Evolutionary conservation across 2,113 vertebrate genomes (phyloP).

Genomic region (Ciconia boyciana): DNA sequence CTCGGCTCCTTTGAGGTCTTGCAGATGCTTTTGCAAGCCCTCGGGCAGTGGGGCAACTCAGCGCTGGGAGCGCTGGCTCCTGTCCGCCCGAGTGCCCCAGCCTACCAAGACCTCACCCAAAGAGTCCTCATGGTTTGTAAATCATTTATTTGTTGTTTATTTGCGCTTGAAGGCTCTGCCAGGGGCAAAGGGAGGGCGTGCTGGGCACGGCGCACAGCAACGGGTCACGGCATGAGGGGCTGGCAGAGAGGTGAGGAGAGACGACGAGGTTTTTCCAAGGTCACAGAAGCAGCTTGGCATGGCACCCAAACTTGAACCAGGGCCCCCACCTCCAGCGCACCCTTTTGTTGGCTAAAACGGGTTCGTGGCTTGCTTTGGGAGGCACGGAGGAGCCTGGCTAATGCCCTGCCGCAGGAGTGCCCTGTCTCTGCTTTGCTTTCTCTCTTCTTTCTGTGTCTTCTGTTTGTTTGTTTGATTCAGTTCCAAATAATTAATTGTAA

Average conservation of each 20-base stretch:
- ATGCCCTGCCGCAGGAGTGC: not conserved
- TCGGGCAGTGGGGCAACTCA: not conserved
- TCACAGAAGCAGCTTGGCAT: not conserved
- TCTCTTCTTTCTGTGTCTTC: not conserved
- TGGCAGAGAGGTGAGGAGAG: not conserved
- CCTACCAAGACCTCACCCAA: not conserved
- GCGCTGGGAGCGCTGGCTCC: not conserved
- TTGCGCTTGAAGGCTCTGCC: not conserved
- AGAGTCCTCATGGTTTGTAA: not conserved
- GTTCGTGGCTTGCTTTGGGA: not conserved
- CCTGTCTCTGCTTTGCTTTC: not conserved
- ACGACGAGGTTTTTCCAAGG: not conserved
- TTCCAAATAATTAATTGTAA: constrained; percentile 60
- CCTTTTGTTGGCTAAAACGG: not conserved
- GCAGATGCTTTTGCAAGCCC: not conserved
- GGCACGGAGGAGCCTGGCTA: not conserved
- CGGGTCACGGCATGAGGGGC: fast-evolving
- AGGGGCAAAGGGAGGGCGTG: not conserved
- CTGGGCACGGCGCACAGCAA: fast-evolving
- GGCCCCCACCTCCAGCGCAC: not conserved
- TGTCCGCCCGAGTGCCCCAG: too few relatives aligned
- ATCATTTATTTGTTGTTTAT: not conserved
- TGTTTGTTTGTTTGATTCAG: constrained; percentile 45
- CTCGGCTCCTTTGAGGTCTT: not conserved
- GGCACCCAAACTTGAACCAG: not conserved